These are phyloP conservation scores for Hucho hucho DNA, from an alignment of 2,113 vertebrate genomes.

Conservation along the genomic window DNA sequence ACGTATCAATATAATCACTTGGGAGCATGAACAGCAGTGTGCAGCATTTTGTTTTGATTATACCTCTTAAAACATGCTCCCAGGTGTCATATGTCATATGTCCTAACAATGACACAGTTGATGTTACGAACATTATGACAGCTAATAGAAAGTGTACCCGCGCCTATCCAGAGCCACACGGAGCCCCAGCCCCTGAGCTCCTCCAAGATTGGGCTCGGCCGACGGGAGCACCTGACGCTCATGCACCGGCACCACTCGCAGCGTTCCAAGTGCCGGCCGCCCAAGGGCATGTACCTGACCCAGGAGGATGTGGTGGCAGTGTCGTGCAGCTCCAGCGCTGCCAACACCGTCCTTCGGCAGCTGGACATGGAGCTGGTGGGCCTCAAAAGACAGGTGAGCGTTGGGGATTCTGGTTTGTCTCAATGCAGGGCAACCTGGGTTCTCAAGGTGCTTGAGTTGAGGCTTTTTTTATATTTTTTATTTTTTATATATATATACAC, in stretches of 20 bases:
- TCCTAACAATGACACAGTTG: too few relatives aligned
- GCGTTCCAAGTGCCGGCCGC: conserved; percentile 82
- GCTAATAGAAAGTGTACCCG: background rate
- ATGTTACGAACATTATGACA: too few relatives aligned
- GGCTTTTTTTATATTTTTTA: too few relatives aligned
- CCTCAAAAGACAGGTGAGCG: conserved; percentile 91
- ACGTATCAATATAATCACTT: too few relatives aligned
- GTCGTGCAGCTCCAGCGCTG: conserved; percentile 91
- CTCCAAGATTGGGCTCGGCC: conserved; percentile 88
- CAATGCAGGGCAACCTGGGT: background rate
- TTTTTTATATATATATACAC: too few relatives aligned
- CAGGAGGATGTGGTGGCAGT: conserved; percentile 96
- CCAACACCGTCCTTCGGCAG: conserved; percentile 92
- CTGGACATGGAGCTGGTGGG: conserved; percentile 98
- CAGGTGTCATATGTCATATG: too few relatives aligned
- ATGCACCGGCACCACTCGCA: conserved; percentile 90
- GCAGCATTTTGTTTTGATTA: too few relatives aligned
- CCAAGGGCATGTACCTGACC: conserved; percentile 97
- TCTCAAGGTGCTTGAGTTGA: background rate
- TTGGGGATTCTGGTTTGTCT: background rate
- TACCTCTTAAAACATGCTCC: too few relatives aligned
- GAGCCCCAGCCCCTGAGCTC: conserved; percentile 81
- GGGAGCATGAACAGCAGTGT: too few relatives aligned
- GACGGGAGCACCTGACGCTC: conserved; percentile 93
- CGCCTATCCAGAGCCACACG: conserved; percentile 69